A percentile compares a stretch with the other conserved stretches of the same genome.
Conservation (phyloP, 2,113 vertebrate species). For the Hippopotamus amphibius region DNA sequence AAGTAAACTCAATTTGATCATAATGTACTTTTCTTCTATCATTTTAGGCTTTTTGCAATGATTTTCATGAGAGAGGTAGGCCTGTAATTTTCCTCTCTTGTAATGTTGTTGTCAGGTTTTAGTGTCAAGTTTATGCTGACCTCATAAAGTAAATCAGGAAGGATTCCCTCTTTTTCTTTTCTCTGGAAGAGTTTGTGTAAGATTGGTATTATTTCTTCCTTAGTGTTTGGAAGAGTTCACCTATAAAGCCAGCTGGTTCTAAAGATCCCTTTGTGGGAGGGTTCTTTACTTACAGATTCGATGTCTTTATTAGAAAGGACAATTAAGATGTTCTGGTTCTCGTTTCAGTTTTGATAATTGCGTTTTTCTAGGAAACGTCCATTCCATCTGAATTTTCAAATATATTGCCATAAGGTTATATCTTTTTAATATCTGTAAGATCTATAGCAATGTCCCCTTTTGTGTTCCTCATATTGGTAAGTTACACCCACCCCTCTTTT, state of each 20-base stretch:
- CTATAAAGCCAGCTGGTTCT: neutral
- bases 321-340: neutral
- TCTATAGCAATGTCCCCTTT: neutral
- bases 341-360: conserved; percentile 57
- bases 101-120: neutral
- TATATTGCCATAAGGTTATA: neutral
- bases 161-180: neutral
- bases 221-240: neutral
- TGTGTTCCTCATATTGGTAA: neutral
- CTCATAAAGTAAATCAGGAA: conserved; percentile 1
- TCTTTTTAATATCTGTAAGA: conserved; percentile 23
- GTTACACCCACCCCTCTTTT: neutral
- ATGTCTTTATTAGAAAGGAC: neutral
- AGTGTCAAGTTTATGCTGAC: neutral
- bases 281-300: neutral
- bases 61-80: neutral
- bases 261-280: neutral
- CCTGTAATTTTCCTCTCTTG: neutral
- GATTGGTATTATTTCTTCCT: neutral
- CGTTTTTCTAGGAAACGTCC: neutral
- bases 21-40: neutral
- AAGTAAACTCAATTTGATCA: neutral
- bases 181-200: neutral
- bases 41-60: neutral
- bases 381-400: neutral